These are phyloP conservation scores for Metopolophium dirhodum DNA, from an alignment of 1,140 invertebrate species.

Conservation along the genomic window DNA sequence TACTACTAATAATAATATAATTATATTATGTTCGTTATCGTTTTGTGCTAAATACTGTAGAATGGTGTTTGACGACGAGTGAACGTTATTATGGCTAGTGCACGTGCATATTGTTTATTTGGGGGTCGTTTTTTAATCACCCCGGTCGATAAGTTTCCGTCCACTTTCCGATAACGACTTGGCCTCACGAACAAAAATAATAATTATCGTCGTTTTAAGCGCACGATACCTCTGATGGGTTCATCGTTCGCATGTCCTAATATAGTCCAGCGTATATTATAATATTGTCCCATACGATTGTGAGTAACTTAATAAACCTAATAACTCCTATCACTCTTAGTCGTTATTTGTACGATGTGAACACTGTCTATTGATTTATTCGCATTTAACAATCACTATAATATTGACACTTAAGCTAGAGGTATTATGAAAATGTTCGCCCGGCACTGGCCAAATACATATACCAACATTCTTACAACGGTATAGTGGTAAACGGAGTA, in stretches of 20 bases:
- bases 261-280: too few relatives aligned
- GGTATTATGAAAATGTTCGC: too few relatives aligned
- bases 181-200: not conserved
- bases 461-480: too few relatives aligned
- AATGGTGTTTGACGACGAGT: not conserved
- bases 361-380: not conserved
- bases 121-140: not conserved
- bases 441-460: too few relatives aligned
- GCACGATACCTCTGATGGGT: not conserved
- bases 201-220: not conserved
- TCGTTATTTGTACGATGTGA: not conserved
- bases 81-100: not conserved
- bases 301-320: not conserved
- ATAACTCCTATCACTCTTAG: not conserved
- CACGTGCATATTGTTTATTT: not conserved
- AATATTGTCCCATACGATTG: too few relatives aligned
- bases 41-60: not conserved
- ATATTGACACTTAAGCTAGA: too few relatives aligned
- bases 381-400: not conserved
- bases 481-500: too few relatives aligned
- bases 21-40: not conserved
- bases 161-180: not conserved
- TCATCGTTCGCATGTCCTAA: not conserved
- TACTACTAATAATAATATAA: too few relatives aligned
- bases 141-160: not conserved